phyloP scores from a whole-genome alignment of 2,113 vertebrate genomes.

The Variabilichromis moorii region DNA sequence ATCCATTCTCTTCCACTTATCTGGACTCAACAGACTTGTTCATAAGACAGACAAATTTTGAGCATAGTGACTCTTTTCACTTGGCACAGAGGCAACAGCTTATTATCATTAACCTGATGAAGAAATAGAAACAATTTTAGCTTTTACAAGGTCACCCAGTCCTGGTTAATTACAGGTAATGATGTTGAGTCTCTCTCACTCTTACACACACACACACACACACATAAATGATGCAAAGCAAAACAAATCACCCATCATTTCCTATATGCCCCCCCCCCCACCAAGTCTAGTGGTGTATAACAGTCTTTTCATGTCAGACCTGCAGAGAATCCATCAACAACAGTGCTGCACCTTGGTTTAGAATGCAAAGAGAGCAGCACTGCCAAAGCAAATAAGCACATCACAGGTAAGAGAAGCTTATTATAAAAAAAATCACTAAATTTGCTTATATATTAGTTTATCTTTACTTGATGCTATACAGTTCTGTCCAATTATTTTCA shows the following conservation, averaged over 20 bases:
- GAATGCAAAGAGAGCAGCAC: background rate
- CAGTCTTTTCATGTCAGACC: constrained; percentile 21
- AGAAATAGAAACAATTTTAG: background rate
- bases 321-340: background rate
- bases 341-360: background rate
- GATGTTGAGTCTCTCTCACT: background rate
- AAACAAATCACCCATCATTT: background rate
- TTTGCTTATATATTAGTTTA: background rate
- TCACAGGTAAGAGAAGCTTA: background rate
- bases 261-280: background rate
- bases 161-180: background rate
- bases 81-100: background rate
- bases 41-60: background rate
- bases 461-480: background rate
- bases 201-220: background rate
- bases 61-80: background rate
- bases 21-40: background rate
- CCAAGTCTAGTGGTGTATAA: background rate
- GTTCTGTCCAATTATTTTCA: background rate
- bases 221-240: rapidly evolving
- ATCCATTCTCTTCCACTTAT: background rate
- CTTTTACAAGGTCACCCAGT: background rate
- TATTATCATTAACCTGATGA: background rate
- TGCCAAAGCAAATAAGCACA: background rate
- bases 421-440: background rate